Evolutionary conservation across 2,888 invertebrate species (phyloP).

Genomic region (Pimpla rufipes): DNA sequence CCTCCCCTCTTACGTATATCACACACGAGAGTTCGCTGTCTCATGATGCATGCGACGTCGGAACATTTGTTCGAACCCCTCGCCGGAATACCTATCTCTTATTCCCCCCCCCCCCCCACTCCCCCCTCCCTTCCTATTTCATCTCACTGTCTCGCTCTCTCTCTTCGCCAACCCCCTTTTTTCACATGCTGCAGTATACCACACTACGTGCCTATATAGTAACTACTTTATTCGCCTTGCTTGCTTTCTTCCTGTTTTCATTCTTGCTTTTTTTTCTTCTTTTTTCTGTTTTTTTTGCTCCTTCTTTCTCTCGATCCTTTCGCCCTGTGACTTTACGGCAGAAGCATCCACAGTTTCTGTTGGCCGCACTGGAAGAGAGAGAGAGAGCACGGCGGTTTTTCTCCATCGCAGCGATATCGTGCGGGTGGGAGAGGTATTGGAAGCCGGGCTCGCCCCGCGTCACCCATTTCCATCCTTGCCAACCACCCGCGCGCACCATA

Average conservation of each 20-base stretch:
- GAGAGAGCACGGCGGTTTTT: conserved; percentile 42
- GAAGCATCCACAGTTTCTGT: conserved; percentile 27
- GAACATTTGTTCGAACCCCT: conserved; percentile 62
- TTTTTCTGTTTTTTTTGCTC: conserved; percentile 2
- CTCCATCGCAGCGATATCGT: too few species aligned
- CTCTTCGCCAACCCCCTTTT: not conserved
- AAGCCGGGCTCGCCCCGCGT: conserved; percentile 33
- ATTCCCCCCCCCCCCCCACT: conserved; percentile 34
- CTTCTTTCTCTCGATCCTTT: conserved; percentile 25
- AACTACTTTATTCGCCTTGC: conserved; percentile 54
- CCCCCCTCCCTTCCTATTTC: conserved; percentile 32
- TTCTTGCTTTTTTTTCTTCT: not conserved
- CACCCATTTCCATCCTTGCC: conserved; percentile 7
- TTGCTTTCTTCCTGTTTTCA: conserved; percentile 23
- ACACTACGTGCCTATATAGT: conserved; percentile 33
- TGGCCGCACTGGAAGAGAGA: conserved; percentile 26
- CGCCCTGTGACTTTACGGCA: conserved; percentile 41
- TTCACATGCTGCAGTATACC: conserved; percentile 1
- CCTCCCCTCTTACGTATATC: conserved; percentile 30
- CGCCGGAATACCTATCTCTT: conserved; percentile 59
- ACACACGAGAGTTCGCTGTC: conserved; percentile 39
- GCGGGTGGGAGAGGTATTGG: conserved; percentile 40
- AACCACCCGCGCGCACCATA: conserved; percentile 44
- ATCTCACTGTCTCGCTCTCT: conserved; percentile 19
- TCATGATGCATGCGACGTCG: conserved; percentile 62